Base-by-base conservation (phyloP, 2,113 vertebrate species). In the Sminthopsis crassicaudata region DNA sequence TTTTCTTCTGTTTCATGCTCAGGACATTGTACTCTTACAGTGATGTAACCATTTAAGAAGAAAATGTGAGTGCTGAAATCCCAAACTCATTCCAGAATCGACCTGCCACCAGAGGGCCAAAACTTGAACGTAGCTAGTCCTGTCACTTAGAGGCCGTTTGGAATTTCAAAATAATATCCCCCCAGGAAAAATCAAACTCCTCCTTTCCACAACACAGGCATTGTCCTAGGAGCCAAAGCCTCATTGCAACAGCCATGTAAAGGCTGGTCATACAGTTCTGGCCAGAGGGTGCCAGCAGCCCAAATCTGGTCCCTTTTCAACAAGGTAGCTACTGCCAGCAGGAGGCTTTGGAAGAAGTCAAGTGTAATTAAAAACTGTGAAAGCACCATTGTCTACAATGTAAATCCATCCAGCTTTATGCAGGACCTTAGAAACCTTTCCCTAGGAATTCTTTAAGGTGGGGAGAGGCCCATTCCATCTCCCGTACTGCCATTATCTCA, bases 291-390 rank as follows among this genome's bases (percentile, higher is more conserved):
- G 93, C 76, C 48, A 90, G 25, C 84, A 89, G 90, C 89, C 91
- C 96, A 46, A 60, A 52, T 24, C 42, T 76, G 26, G 54, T 2
- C 94, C 92, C 90, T 91, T 91, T 95, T 57, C 95, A 93, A 24
- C 91, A 51, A 92, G 95, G 95, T 84, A 52, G 94, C 90, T 48
- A 46, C 92, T 51, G 93, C 93, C 92, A 90, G 95, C 91, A 3
- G 95, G 94, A 60, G 89, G 60, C 96, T 96, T 95, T 94, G 53
- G 90, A 94, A 92, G 93, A 90, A 96, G 91, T 96, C 95, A 94
- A 96, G 92, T 95, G 89, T 95, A 95, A 97, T 97, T 94, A 95
- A 97, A 95, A 92, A 46, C 91, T 95, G 94, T 97, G 96, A 95
- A 92, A 76, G 93, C 89, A 0, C 51, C 94, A 92, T 95, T 96